Percentiles rank a stretch among this genome's conserved stretches.
These are phyloP conservation scores for Spizaetus ornatus DNA, from an alignment of 2,113 vertebrate species.

Conservation along the genomic window DNA sequence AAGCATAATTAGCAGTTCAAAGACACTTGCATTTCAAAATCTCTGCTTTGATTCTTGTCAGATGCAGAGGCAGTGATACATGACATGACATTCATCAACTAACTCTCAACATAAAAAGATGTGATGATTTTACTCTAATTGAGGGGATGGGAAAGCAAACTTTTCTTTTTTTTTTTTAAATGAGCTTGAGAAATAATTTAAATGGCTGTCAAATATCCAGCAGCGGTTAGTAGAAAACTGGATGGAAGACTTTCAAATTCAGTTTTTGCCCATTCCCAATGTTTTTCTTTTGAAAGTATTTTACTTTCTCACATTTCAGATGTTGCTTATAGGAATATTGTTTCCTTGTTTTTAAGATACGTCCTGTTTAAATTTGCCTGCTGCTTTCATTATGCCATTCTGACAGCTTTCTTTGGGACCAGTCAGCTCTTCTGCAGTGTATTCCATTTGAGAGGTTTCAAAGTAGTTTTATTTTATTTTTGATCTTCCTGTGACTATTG, in stretches of 20 bases:
- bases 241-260: neutral
- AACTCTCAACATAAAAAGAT: neutral
- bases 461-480: neutral
- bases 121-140: constrained; percentile 1
- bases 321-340: neutral
- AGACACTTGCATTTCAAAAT: neutral
- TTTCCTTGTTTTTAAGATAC: neutral
- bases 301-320: neutral
- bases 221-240: neutral
- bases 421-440: neutral
- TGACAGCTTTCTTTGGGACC: neutral
- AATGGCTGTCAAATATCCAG: neutral
- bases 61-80: neutral
- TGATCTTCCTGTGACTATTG: neutral
- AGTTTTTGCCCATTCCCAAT: neutral
- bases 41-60: constrained; percentile 28
- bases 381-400: neutral
- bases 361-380: neutral
- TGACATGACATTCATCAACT: neutral
- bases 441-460: neutral
- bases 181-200: neutral
- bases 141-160: neutral
- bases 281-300: neutral
- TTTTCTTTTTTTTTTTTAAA: neutral
- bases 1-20: constrained; percentile 5